A percentile compares a stretch with the other conserved stretches of the same genome.
These are phyloP conservation scores for Heliconius congener DNA, from an alignment of 1,140 invertebrate species.

Conservation along the genomic window DNA sequence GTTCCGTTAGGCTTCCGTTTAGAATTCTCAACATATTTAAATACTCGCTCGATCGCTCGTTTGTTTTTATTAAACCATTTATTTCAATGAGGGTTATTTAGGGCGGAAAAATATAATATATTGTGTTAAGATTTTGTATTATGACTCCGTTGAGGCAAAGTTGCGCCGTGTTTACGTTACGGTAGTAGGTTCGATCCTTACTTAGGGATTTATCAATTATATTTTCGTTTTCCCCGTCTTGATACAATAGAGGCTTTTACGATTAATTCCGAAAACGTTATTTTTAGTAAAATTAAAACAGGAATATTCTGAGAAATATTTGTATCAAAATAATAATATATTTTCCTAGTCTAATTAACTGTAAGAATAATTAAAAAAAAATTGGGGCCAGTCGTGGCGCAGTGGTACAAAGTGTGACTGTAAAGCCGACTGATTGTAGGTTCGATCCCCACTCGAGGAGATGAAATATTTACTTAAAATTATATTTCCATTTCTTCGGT, in stretches of 20 bases:
- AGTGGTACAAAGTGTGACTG: too few species aligned
- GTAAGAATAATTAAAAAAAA: too few species aligned
- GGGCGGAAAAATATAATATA: not conserved
- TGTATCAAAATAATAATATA: too few species aligned
- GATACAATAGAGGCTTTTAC: not conserved
- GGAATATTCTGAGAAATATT: too few species aligned
- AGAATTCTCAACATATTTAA: not conserved
- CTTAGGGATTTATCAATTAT: not conserved
- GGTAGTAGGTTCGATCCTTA: not conserved
- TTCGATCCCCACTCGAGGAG: too few species aligned
- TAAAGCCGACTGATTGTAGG: too few species aligned
- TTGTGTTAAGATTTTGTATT: not conserved
- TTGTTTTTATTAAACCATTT: constrained; percentile 1
- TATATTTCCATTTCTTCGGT: too few species aligned
- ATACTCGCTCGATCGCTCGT: not conserved
- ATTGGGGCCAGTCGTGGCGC: too few species aligned
- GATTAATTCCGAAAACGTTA: too few species aligned
- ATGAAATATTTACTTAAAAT: too few species aligned
- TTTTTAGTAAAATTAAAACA: too few species aligned
- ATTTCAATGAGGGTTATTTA: constrained; percentile 2
- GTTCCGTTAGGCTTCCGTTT: not conserved
- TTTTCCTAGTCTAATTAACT: too few species aligned
- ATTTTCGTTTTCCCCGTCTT: not conserved
- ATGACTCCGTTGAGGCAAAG: not conserved
- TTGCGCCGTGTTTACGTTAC: not conserved